phyloP scores from a whole-genome alignment of 2,113 vertebrate species.

The Pleuronectes platessa region DNA sequence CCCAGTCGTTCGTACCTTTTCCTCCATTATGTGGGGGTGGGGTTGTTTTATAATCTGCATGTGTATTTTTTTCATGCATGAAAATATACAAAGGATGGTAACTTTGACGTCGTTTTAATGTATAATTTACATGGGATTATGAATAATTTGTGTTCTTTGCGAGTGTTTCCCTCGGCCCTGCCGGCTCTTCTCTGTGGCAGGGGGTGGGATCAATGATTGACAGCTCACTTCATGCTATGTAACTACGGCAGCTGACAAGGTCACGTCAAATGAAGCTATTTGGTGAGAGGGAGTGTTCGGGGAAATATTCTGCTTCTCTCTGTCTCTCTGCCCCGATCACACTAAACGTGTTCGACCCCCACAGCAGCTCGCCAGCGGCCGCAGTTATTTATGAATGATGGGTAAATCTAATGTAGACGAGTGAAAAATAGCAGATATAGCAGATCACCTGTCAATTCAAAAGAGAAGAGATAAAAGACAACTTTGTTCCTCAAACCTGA shows the following conservation, averaged over 20 bases:
- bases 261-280: slow-evolving; percentile 66
- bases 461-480: slow-evolving; percentile 20
- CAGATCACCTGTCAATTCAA: slow-evolving; percentile 15
- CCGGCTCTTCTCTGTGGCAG: neutral
- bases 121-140: slow-evolving; percentile 49
- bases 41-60: slow-evolving; percentile 21
- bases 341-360: slow-evolving; percentile 21
- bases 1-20: slow-evolving; percentile 27
- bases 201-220: slow-evolving; percentile 56
- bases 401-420: slow-evolving; percentile 5
- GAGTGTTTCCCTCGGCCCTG: slow-evolving; percentile 18
- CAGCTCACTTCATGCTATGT: slow-evolving; percentile 68
- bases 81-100: slow-evolving; percentile 38
- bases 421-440: slow-evolving; percentile 26
- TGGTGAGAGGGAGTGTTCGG: slow-evolving; percentile 55
- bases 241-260: slow-evolving; percentile 74
- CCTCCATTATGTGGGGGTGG: slow-evolving; percentile 19
- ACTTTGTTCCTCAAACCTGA: slow-evolving; percentile 27
- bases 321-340: slow-evolving; percentile 34
- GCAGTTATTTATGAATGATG: slow-evolving; percentile 44
- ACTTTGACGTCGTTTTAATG: slow-evolving; percentile 46
- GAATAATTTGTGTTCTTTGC: slow-evolving; percentile 55
- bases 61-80: slow-evolving; percentile 34
- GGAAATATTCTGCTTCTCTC: slow-evolving; percentile 52
- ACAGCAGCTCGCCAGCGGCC: neutral